These are phyloP conservation scores for Ranitomeya imitator DNA, from an alignment of 2,113 vertebrate genomes.

Conservation along the genomic window DNA sequence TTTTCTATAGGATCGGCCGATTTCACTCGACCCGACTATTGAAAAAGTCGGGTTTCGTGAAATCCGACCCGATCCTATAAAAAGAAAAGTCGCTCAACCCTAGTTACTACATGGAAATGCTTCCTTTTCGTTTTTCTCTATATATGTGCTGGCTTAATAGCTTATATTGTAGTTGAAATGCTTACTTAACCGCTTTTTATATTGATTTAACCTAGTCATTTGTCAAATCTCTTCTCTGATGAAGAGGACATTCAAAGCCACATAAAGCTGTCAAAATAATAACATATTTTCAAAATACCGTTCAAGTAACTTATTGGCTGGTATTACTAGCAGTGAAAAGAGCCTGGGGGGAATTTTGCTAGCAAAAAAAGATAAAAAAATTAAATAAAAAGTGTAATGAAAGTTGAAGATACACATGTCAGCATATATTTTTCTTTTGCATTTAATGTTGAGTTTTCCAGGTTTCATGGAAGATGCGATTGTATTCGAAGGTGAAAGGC, in stretches of 20 bases:
- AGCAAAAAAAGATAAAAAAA: conserved; percentile 34
- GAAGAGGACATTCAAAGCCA: conserved; percentile 51
- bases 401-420: conserved; percentile 30
- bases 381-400: conserved; percentile 18
- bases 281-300: conserved; percentile 47
- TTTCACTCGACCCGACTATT: too few relatives aligned
- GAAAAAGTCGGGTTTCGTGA: too few relatives aligned
- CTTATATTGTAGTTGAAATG: conserved; percentile 32
- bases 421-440: conserved; percentile 20
- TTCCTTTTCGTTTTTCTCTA: neutral
- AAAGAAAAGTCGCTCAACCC: too few relatives aligned
- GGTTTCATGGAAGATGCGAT: neutral
- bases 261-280: conserved; percentile 51
- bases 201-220: conserved; percentile 54
- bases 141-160: conserved; percentile 28
- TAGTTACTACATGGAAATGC: neutral
- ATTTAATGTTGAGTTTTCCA: neutral
- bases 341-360: conserved; percentile 44
- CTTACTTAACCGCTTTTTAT: conserved; percentile 52
- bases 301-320: conserved; percentile 50
- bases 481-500: neutral
- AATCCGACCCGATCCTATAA: too few relatives aligned
- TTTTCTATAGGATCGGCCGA: too few relatives aligned
- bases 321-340: conserved; percentile 40
- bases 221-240: conserved; percentile 51